A percentile compares a stretch with the other conserved stretches of the same genome.
These are phyloP conservation scores for Drosophila asahinai DNA, from an alignment of 1,140 invertebrate genomes.

Conservation along the genomic window DNA sequence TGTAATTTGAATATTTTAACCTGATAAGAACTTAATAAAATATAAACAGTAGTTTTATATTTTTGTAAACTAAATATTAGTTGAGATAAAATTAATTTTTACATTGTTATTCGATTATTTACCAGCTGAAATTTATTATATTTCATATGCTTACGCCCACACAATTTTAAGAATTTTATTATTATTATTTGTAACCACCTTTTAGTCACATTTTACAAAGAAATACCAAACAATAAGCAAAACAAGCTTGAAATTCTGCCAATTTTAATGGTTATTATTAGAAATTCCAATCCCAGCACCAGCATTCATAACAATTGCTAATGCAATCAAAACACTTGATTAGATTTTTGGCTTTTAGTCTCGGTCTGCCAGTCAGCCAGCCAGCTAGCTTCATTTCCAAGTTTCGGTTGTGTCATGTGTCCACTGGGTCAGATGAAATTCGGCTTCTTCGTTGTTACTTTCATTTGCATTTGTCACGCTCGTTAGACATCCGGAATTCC, in stretches of 20 bases:
- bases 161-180: no score
- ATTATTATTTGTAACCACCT: no score
- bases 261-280: background rate
- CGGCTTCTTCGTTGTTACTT: conserved; percentile 19
- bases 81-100: background rate
- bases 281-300: background rate
- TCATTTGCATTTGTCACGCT: conserved; percentile 75
- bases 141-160: no score
- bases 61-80: no score
- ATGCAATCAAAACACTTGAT: conserved; percentile 44
- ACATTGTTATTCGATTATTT: no score
- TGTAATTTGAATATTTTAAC: background rate
- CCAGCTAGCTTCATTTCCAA: background rate
- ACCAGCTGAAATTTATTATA: no score
- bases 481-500: conserved; percentile 66
- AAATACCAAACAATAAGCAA: background rate
- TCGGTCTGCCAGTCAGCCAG: background rate
- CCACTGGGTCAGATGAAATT: conserved; percentile 49
- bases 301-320: conserved; percentile 32
- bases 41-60: no score
- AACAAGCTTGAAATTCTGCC: background rate
- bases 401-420: conserved; percentile 27
- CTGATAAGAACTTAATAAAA: background rate
- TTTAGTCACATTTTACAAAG: background rate
- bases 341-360: conserved; percentile 25